Evolutionary conservation across 2,888 invertebrate genomes (phyloP), one percentile per base, ranked within the genome.

Genomic region (Rhagonycha fulva): DNA sequence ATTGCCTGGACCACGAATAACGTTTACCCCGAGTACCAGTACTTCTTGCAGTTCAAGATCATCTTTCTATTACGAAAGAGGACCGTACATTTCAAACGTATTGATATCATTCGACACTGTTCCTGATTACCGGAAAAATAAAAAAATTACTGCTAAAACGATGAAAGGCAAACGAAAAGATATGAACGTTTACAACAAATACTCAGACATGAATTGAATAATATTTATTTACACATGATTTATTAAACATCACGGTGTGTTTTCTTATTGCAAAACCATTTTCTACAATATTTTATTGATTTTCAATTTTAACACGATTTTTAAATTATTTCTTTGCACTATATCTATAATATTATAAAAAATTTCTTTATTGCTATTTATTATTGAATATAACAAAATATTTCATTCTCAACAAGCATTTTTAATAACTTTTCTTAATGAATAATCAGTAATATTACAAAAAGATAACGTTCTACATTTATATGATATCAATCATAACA

Each of bases 1-100:
- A 74, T 75, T 87, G 60, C 85, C 85, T 1, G 81, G 81, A 28
- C 70, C 74, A 4, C 75, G 78, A 26, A 70, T 76, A 12, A 74
- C 74, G 26, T 73, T 79, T 26, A 67, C 75, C 9, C 71, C 80
- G 3, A 80, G 79, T 66, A 72, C 75, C 9, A 82, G 83, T 75
- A 82, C 81, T 7, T 77, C 75, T 70, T 62, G 67, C 23, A 80
- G 78, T 62, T 61, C 70, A 60, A 66, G 73, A 62, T 78, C 78
- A 14, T 76, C 75, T 2, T 69, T 76, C 11, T 76, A 77, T 72
- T 77, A 77, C 30, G 61, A 11, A 62, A 4, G 9, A 14, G 68
- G 28, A 28, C 74, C 74, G n/a, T 62, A 62, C n/a, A 62, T 77
- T 12, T 63, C 77, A 24, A 74, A 19, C 19, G n/a, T 77, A 62